These are phyloP conservation scores for Ellobium chinense DNA, from an alignment of 2,888 invertebrate species.

Conservation along the genomic window DNA sequence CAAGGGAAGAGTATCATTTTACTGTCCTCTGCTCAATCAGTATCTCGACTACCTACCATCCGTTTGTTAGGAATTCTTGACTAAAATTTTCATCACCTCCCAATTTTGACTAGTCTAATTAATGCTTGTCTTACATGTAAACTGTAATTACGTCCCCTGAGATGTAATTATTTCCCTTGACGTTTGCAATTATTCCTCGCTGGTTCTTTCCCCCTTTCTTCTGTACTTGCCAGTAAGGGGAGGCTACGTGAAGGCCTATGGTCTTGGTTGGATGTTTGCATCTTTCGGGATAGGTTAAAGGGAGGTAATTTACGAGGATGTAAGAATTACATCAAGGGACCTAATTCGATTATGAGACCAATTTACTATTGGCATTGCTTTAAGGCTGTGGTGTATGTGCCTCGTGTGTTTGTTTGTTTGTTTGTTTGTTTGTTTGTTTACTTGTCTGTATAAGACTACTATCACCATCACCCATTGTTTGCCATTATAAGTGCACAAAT, in stretches of 20 bases:
- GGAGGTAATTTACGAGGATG: background rate
- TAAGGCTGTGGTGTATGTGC: too few relatives aligned
- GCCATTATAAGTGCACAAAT: too few relatives aligned
- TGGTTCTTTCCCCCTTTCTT: background rate
- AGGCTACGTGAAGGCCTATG: background rate
- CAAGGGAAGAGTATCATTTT: too few relatives aligned
- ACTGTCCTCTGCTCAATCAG: too few relatives aligned
- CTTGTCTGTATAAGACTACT: too few relatives aligned
- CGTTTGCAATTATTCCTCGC: background rate
- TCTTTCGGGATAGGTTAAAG: background rate
- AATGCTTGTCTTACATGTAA: background rate
- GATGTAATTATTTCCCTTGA: background rate
- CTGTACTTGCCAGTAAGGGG: background rate
- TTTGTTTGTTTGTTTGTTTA: too few relatives aligned
- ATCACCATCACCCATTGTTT: too few relatives aligned
- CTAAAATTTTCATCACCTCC: background rate
- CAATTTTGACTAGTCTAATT: constrained; percentile 8
- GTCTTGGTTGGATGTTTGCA: background rate
- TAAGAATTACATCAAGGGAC: background rate
- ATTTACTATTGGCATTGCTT: too few relatives aligned
- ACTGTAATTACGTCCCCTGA: constrained; percentile 7
- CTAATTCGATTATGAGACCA: background rate
- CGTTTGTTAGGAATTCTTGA: background rate
- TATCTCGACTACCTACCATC: background rate
- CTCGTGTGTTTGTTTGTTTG: too few relatives aligned